These are phyloP conservation scores for Rhincodon typus DNA, from an alignment of 2,797 vertebrate species.

Conservation along the genomic window DNA sequence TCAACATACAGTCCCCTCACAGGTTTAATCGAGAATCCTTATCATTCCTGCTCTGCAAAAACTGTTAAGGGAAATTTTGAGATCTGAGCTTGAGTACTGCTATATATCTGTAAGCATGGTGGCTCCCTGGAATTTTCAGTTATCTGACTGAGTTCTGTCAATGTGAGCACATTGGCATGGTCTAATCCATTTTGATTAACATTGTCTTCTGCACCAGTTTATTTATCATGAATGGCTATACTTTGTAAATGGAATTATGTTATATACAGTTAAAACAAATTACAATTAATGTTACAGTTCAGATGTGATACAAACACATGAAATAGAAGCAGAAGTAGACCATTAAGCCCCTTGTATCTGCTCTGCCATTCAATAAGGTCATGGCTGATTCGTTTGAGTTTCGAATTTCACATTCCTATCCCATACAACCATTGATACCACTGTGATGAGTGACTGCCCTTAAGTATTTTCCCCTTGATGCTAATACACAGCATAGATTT, in stretches of 20 bases:
- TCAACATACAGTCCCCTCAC: background rate
- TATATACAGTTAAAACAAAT: background rate
- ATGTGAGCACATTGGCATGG: background rate
- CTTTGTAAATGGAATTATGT: background rate
- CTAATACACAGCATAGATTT: background rate
- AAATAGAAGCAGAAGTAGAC: no score
- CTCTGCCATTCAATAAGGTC: no score
- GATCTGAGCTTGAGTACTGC: background rate
- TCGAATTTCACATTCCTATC: no score
- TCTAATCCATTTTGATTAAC: background rate
- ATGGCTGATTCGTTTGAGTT: no score
- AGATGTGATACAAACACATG: background rate
- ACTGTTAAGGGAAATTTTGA: background rate
- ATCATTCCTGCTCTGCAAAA: background rate
- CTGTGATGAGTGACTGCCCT: background rate
- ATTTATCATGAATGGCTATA: background rate
- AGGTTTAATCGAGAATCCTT: background rate
- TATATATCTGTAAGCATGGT: background rate
- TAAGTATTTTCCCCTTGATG: background rate
- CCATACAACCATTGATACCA: no score
- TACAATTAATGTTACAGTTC: background rate
- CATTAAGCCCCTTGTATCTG: no score
- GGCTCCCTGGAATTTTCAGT: background rate
- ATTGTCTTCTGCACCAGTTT: background rate
- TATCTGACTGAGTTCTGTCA: background rate